These are phyloP conservation scores for Pomatorhinus ruficollis DNA, from an alignment of 2,113 vertebrate species.

Conservation along the genomic window DNA sequence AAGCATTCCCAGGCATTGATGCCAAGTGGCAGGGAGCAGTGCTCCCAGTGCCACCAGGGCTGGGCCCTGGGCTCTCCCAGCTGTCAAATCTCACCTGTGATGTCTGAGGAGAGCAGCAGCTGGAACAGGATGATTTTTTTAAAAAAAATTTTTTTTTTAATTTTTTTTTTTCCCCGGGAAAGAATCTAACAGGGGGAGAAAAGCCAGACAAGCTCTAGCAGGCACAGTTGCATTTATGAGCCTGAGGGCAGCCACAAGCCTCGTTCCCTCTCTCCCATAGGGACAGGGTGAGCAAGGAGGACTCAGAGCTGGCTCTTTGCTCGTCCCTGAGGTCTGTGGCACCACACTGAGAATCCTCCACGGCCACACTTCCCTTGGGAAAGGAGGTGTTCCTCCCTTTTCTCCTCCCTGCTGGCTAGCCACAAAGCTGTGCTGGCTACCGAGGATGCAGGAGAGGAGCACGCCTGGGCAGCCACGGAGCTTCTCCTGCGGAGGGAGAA, in stretches of 20 bases:
- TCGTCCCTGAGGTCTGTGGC: accelerated
- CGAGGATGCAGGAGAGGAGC: background rate
- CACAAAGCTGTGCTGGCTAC: background rate
- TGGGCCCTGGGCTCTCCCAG: background rate
- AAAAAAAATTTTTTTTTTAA: background rate
- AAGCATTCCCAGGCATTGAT: background rate
- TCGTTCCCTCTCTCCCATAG: background rate
- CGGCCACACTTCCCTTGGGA: background rate
- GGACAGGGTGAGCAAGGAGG: background rate
- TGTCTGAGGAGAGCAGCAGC: background rate
- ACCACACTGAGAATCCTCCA: background rate
- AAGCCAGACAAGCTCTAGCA: background rate
- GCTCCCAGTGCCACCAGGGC: background rate
- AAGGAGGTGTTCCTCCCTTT: background rate
- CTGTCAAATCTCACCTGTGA: background rate
- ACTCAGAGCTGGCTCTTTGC: background rate
- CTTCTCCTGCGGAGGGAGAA: accelerated
- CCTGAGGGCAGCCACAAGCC: background rate
- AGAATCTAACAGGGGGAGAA: background rate
- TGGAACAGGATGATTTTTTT: background rate
- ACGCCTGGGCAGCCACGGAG: background rate
- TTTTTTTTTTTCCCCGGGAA: background rate
- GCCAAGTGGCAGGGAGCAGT: background rate
- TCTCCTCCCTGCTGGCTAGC: background rate
- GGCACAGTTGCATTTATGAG: background rate